A percentile compares a stretch with the other conserved stretches of the same genome.
These are phyloP conservation scores for Cydia splendana DNA, from an alignment of 1,140 invertebrate species.

Conservation along the genomic window DNA sequence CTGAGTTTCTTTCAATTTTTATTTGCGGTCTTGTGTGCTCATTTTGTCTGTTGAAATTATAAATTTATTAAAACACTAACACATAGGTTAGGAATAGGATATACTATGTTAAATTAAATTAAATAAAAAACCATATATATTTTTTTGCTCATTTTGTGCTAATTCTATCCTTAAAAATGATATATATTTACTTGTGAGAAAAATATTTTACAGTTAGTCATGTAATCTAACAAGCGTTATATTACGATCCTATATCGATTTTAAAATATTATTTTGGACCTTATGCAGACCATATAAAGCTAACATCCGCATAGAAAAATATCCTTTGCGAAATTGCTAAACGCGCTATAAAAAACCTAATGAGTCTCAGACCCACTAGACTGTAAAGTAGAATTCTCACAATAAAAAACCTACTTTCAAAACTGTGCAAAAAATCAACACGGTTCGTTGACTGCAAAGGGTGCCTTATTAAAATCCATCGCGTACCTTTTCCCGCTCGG, in stretches of 20 bases:
- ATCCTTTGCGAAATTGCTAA: background rate
- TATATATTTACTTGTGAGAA: too few species aligned
- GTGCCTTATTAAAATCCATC: slow-evolving; percentile 61
- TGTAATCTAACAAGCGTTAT: background rate
- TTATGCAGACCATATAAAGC: background rate
- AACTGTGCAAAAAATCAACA: slow-evolving; percentile 64
- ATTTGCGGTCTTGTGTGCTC: background rate
- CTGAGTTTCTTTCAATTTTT: background rate
- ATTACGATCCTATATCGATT: background rate
- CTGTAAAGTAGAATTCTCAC: slow-evolving; percentile 64
- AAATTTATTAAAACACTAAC: too few species aligned
- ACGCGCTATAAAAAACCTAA: slow-evolving; percentile 9
- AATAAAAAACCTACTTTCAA: slow-evolving; percentile 44
- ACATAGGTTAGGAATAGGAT: too few species aligned
- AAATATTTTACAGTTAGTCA: background rate
- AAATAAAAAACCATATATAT: too few species aligned
- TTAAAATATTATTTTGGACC: background rate
- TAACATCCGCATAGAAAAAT: background rate
- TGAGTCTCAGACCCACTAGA: slow-evolving; percentile 52
- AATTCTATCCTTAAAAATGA: too few species aligned
- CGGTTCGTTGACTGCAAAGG: slow-evolving; percentile 60
- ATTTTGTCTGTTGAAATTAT: too few species aligned
- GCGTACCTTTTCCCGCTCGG: slow-evolving; percentile 47
- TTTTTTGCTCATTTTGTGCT: too few species aligned
- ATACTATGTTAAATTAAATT: too few species aligned